Percentiles rank a stretch among this genome's conserved stretches.
These are phyloP conservation scores for Tichodroma muraria DNA, from an alignment of 2,113 vertebrate species.

Conservation along the genomic window DNA sequence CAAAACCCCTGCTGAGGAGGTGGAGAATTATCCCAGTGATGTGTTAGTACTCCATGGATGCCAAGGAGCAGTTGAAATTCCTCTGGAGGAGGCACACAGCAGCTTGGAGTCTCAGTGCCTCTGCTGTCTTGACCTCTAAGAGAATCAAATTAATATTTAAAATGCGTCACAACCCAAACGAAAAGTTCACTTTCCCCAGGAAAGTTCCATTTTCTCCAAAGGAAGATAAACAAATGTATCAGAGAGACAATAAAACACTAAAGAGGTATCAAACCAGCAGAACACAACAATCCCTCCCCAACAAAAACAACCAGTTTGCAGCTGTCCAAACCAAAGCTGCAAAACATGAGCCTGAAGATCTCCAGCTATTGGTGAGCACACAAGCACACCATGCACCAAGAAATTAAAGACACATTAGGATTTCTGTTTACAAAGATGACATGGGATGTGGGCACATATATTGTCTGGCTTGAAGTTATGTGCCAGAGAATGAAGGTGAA, in stretches of 20 bases:
- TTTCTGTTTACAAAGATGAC: not conserved
- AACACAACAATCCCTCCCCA: not conserved
- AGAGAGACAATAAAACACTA: not conserved
- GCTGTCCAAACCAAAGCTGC: slow-evolving; percentile 23
- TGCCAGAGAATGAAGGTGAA: not conserved
- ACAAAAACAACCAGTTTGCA: slow-evolving; percentile 17
- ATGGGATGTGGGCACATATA: not conserved
- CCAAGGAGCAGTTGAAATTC: not conserved
- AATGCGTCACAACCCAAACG: not conserved
- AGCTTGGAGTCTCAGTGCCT: not conserved
- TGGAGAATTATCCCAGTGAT: not conserved
- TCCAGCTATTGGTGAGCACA: not conserved
- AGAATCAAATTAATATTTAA: not conserved
- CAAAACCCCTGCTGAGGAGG: not conserved
- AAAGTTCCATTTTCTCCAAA: slow-evolving; percentile 4
- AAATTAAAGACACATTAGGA: not conserved
- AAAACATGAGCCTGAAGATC: not conserved
- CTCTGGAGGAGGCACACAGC: not conserved
- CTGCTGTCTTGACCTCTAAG: not conserved
- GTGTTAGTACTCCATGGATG: not conserved
- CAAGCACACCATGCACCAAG: not conserved
- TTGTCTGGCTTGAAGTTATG: not conserved
- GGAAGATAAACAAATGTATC: not conserved
- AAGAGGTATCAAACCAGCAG: not conserved
- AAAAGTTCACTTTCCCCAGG: not conserved